Evolutionary conservation across 1,140 invertebrate species (phyloP).

Genomic region (Sycobia sp.): DNA sequence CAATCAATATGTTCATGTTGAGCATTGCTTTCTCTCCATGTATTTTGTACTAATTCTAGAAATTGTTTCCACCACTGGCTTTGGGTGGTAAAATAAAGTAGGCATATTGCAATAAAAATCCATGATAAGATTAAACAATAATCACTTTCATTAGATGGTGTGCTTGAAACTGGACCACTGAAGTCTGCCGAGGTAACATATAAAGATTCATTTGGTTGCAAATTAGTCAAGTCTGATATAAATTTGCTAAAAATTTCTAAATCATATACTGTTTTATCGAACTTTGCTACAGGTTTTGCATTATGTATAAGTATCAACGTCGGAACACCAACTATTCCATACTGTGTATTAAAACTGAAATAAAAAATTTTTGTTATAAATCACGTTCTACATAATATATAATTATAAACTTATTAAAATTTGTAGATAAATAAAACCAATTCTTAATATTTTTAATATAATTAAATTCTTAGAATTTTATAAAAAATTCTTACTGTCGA

Average conservation of each 20-base stretch:
- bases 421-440: background rate
- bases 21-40: slow-evolving; percentile 88
- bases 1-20: slow-evolving; percentile 77
- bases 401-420: background rate
- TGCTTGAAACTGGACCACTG: slow-evolving; percentile 77
- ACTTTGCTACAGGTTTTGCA: slow-evolving; percentile 83
- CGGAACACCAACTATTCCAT: slow-evolving; percentile 92
- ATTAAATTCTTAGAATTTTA: background rate
- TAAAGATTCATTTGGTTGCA: slow-evolving; percentile 67
- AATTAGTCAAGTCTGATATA: slow-evolving; percentile 78
- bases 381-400: background rate
- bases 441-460: too few relatives aligned
- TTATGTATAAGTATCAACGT: slow-evolving; percentile 93
- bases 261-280: slow-evolving; percentile 82
- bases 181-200: slow-evolving; percentile 80
- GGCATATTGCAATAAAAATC: slow-evolving; percentile 82
- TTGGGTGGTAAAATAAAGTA: slow-evolving; percentile 76
- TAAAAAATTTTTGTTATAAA: slow-evolving; percentile 24
- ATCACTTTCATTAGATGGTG: slow-evolving; percentile 76
- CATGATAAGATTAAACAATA: slow-evolving; percentile 83
- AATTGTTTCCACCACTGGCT: slow-evolving; percentile 80
- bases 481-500: slow-evolving; percentile 65
- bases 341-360: slow-evolving; percentile 83
- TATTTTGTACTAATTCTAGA: slow-evolving; percentile 82
- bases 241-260: slow-evolving; percentile 82